Evolutionary conservation across 1,140 invertebrate genomes (phyloP).

Genomic region (Rhyacophila brunnea): DNA sequence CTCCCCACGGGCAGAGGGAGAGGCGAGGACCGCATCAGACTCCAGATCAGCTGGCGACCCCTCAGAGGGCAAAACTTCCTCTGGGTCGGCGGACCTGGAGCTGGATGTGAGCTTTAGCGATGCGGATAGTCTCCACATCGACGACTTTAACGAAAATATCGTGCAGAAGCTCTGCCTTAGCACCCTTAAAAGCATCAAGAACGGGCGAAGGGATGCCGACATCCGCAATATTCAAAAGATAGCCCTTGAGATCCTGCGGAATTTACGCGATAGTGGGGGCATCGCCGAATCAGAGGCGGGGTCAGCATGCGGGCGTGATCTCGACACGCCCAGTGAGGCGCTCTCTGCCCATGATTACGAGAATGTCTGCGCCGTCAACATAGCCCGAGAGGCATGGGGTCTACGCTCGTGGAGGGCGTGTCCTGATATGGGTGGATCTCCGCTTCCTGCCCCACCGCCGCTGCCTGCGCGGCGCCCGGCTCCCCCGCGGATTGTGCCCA

Average conservation of each 20-base stretch:
- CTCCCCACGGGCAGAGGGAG: slow-evolving; percentile 21
- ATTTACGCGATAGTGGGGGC: slow-evolving; percentile 53
- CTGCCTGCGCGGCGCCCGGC: slow-evolving; percentile 48
- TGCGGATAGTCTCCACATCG: slow-evolving; percentile 55
- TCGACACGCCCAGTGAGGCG: slow-evolving; percentile 60
- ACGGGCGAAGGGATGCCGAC: slow-evolving; percentile 53
- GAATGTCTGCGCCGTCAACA: slow-evolving; percentile 65
- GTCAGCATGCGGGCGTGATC: slow-evolving; percentile 39
- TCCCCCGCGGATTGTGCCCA: slow-evolving; percentile 49
- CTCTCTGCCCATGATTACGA: slow-evolving; percentile 67
- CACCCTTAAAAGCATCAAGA: slow-evolving; percentile 54
- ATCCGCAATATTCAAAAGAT: slow-evolving; percentile 55
- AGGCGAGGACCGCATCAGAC: neutral
- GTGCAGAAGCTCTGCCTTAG: slow-evolving; percentile 54
- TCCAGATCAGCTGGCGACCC: slow-evolving; percentile 34
- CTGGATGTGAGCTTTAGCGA: slow-evolving; percentile 55
- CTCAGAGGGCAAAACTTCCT: slow-evolving; percentile 53
- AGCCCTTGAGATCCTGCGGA: slow-evolving; percentile 53
- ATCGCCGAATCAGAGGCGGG: slow-evolving; percentile 33
- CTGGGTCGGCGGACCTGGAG: slow-evolving; percentile 53
- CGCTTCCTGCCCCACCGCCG: slow-evolving; percentile 45
- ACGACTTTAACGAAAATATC: slow-evolving; percentile 56
- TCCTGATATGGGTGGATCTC: slow-evolving; percentile 64
- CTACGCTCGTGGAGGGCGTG: slow-evolving; percentile 66
- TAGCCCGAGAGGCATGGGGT: slow-evolving; percentile 65